Evolutionary conservation across 2,797 vertebrate species (phyloP), one percentile per base, ranked within the genome.

Genomic region (Mastacembelus armatus): DNA sequence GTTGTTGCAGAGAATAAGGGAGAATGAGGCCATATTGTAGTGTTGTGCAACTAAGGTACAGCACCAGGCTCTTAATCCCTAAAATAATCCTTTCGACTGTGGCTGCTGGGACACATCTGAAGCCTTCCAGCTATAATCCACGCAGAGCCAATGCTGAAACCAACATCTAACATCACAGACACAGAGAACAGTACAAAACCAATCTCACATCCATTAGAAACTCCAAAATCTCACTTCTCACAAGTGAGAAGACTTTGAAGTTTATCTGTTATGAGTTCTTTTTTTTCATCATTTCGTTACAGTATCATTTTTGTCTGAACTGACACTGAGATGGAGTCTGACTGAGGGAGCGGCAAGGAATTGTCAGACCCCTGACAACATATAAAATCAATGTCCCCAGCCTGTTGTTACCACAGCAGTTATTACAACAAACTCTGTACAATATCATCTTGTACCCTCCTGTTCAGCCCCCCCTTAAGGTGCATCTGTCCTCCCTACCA

Each of bases 31-130:
- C 78, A 80, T 43, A 78, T 71, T 60, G 62, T 77, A 71, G 71
- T 64, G 81, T 74, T 81, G 77, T 71, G 69, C 70, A 86, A 84
- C 78, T 50, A 77, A 90, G 85, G 85, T 89, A 81, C 78, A 80
- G 78, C 78, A 88, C 78, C 84, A 78, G 81, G 79, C 79, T 83
- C 81, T 89, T 92, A 92, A 93, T 93, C 91, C 88, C 74, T 80
- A 78, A 88, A 85, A 90, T 93, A 92, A 92, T 93, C 91, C 87
- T 86, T 79, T 88, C 55, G 74, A 88, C 77, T 88, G 85, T 76
- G 85, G 86, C 80, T 78, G 36, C 74, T 81, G 85, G 91, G 85
- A 85, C 88, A 86, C 83, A 91, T 92, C 73, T 85, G 86, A 89
- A 87, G 78, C 80, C 80, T 84, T 72, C 74, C 74, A 83, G 81